These are phyloP conservation scores for Myotis vivesi DNA, from an alignment of 2,797 vertebrate species.

Conservation along the genomic window DNA sequence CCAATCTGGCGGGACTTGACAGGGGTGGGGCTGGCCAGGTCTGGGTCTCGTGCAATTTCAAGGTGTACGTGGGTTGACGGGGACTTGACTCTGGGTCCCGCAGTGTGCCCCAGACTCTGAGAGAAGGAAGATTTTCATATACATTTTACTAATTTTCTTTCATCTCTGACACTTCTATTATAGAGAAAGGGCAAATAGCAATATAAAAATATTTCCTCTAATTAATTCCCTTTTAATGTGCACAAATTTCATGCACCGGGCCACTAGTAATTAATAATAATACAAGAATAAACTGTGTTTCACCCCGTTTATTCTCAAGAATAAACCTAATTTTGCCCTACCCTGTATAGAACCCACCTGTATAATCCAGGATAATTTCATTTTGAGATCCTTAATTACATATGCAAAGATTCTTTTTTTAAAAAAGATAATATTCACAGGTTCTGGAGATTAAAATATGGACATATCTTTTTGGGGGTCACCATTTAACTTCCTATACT, in stretches of 20 bases:
- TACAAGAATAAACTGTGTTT: neutral
- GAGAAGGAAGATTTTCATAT: too few species aligned
- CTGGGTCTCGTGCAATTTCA: too few species aligned
- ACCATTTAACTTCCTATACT: neutral
- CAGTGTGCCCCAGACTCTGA: too few species aligned
- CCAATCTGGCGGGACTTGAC: too few species aligned
- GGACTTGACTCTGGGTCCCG: too few species aligned
- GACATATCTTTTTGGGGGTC: neutral
- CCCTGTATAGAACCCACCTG: neutral
- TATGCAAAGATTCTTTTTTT: neutral
- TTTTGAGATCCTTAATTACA: neutral
- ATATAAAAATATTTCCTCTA: too few species aligned
- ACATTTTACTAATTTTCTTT: too few species aligned
- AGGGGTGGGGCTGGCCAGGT: too few species aligned
- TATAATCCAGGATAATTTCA: neutral
- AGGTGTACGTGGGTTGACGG: fast-evolving
- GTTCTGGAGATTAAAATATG: neutral
- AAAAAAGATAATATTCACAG: neutral
- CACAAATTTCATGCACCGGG: too few species aligned
- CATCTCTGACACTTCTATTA: too few species aligned
- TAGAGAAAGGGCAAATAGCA: too few species aligned
- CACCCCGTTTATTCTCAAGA: neutral
- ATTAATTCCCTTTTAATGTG: too few species aligned
- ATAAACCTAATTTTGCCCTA: neutral
- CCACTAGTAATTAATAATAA: neutral